Percentiles rank a stretch among this genome's conserved stretches.
Evolutionary conservation across 2,113 vertebrate species (phyloP).

Genomic region (Aramus guarauna): DNA sequence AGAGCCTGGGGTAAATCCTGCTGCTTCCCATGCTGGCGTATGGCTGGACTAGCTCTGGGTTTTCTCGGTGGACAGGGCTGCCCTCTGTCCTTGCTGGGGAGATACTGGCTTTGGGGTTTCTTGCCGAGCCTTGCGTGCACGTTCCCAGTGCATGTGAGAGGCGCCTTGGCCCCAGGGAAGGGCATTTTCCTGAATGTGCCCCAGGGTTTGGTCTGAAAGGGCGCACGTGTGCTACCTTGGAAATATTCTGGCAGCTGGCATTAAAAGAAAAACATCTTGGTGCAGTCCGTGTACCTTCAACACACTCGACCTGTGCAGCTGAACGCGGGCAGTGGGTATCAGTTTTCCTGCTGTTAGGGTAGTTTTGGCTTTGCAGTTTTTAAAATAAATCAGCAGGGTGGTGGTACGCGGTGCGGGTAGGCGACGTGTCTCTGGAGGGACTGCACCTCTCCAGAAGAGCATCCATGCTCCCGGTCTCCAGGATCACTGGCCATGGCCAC

Average conservation of each 20-base stretch:
- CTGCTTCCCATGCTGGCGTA: background rate
- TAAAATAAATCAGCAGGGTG: background rate
- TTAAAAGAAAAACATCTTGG: background rate
- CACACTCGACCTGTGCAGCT: fast-evolving
- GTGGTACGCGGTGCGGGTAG: background rate
- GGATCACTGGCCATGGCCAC: background rate
- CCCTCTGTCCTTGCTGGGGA: background rate
- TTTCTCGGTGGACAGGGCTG: background rate
- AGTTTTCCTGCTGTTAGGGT: background rate
- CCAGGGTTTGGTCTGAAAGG: background rate
- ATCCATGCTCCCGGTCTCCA: background rate
- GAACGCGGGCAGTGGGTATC: background rate
- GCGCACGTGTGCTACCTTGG: fast-evolving
- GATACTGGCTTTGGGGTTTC: background rate
- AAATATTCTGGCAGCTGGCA: background rate
- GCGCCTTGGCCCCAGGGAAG: background rate
- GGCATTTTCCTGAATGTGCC: background rate
- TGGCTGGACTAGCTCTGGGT: background rate
- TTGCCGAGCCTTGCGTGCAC: fast-evolving
- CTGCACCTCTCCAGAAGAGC: background rate
- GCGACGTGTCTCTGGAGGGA: background rate
- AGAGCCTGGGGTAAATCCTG: background rate
- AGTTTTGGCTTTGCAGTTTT: background rate
- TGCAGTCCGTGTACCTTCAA: background rate
- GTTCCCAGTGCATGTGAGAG: background rate